Evolutionary conservation across 1,140 invertebrate species (phyloP).

Genomic region (Pogonognathellus flavescens): DNA sequence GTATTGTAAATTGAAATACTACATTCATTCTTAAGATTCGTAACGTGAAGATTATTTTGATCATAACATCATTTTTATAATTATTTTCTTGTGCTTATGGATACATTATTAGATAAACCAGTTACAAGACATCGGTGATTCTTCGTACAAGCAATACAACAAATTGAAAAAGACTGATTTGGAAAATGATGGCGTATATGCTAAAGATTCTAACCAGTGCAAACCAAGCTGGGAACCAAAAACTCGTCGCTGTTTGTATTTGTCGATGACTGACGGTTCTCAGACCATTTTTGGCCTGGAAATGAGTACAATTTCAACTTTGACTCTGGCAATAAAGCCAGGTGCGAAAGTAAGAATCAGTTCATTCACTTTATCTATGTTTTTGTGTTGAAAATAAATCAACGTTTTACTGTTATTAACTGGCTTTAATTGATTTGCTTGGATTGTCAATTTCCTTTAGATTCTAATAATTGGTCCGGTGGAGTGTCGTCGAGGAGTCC

Average conservation of each 20-base stretch:
- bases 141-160: slow-evolving; percentile 77
- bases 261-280: slow-evolving; percentile 83
- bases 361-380: too few species aligned
- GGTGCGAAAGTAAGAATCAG: slow-evolving; percentile 76
- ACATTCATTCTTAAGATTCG: too few species aligned
- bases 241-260: slow-evolving; percentile 78
- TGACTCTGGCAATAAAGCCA: slow-evolving; percentile 76
- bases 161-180: slow-evolving; percentile 75
- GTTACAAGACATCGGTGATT: slow-evolving; percentile 75
- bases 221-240: slow-evolving; percentile 71
- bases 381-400: too few species aligned
- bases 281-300: slow-evolving; percentile 81
- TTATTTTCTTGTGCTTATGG: too few species aligned
- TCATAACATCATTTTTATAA: too few species aligned
- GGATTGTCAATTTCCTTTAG: too few species aligned
- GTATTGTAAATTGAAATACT: too few species aligned
- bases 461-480: slow-evolving; percentile 77
- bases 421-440: too few species aligned
- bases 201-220: slow-evolving; percentile 70
- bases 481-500: slow-evolving; percentile 78
- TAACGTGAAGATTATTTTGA: too few species aligned
- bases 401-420: too few species aligned
- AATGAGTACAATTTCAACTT: slow-evolving; percentile 76
- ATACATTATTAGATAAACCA: slow-evolving; percentile 70
- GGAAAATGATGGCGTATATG: slow-evolving; percentile 71